Base-by-base conservation (phyloP, 37 sponge, comb jelly and placozoan genomes). In the Chondrilla cf. caribensis region DNA sequence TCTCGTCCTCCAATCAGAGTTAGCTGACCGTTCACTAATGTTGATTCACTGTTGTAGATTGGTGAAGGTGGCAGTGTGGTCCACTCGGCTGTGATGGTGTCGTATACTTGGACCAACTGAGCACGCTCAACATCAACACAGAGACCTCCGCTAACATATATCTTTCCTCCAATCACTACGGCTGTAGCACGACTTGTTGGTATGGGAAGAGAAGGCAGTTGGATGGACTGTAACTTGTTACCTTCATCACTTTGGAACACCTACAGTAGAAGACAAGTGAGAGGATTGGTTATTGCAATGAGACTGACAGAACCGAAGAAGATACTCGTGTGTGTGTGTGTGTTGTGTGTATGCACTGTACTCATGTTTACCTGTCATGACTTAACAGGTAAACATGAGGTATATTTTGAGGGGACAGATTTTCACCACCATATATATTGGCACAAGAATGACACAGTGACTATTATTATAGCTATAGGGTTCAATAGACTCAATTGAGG, bases 231-330 rank as follows among this genome's bases (percentile, higher is more conserved):
- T 18, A 67, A 33, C 32, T 17, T 67, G 32, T 28, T 28, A 18
- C 35, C 68, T 67, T 67, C 35, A 67, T 33, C 35, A 26, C 35
- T 67, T 67, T 67, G 68, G 68, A 67, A 67, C 32, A 67, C 33
- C 68, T 67, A 33, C 17, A 33, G 33, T 33, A 67, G 15, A 29
- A 26, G 4, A 29, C 1, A 11, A 47, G 51, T 47, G 51, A 47
- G 51, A 11, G n/a, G n/a, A n/a, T n/a, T n/a, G n/a, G n/a, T n/a
- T n/a, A n/a, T n/a, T n/a, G n/a, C n/a, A n/a, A n/a, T n/a, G n/a
- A n/a, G n/a, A n/a, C n/a, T n/a, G n/a, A n/a, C n/a, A n/a, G n/a
- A n/a, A n/a, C n/a, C n/a, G 11, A 17, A 19, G 57, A 54, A n/a
- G n/a, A n/a, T n/a, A n/a, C n/a, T n/a, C n/a, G n/a, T n/a, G n/a